These are phyloP conservation scores for Leptestheria dahalacensis DNA, from an alignment of 1,140 invertebrate species.

Conservation along the genomic window DNA sequence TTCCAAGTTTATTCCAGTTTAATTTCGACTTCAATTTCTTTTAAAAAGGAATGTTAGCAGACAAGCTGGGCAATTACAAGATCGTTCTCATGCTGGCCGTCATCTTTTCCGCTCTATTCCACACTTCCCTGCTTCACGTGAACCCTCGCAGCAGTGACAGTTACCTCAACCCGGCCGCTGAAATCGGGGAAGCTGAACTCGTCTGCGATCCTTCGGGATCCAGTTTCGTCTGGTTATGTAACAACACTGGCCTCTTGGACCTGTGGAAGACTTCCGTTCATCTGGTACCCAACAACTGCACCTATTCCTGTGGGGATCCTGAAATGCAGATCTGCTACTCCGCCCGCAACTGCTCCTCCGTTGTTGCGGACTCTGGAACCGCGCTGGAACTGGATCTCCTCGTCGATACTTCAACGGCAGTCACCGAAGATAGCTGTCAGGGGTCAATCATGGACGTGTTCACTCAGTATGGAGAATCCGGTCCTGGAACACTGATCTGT, in stretches of 20 bases:
- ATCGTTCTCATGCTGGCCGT: constrained; percentile 55
- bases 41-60: constrained; percentile 51
- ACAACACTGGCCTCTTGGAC: background rate
- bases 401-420: background rate
- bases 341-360: background rate
- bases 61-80: constrained; percentile 66
- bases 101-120: constrained; percentile 50
- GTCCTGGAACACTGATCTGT: background rate
- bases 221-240: background rate
- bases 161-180: constrained; percentile 14
- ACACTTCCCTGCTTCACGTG: constrained; percentile 44
- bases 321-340: background rate
- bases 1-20: no score
- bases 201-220: background rate
- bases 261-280: background rate
- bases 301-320: constrained; percentile 17
- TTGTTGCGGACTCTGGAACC: background rate
- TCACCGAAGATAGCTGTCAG: background rate
- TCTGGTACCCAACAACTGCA: constrained; percentile 43
- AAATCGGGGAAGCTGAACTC: background rate
- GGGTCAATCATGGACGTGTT: no score
- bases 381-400: background rate
- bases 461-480: background rate
- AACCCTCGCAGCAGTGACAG: constrained; percentile 16
- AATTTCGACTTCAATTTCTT: no score